Base-by-base conservation (phyloP, 2,888 invertebrate genomes). In the Drosophila subquinaria region DNA sequence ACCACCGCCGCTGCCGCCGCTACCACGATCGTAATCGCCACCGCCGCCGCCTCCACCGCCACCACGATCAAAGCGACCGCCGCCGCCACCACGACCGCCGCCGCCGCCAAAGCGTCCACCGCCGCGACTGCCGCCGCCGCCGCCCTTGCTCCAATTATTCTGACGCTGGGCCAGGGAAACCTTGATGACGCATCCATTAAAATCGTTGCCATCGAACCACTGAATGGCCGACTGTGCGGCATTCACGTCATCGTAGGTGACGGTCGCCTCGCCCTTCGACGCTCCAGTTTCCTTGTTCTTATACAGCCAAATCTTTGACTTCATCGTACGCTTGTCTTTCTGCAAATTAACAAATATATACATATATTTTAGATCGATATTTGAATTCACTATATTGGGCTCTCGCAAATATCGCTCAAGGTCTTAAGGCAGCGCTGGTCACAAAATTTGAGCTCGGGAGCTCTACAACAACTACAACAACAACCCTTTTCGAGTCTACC, bases 301-400 rank as follows among this genome's bases (percentile, higher is more conserved):
- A 94, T 99, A 99, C 93, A 99, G 96, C 98, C 99, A 99, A 69
- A 99, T 97, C 93, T 98, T 98, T 13, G 98, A 98, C 90, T 97
- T 97, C 89, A 97, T 96, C 0, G 98, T 98, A 87, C 97, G 96
- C 92, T 98, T 98, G 92, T 99, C 99, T 92, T 92, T 97, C 98
- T 99, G 88, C 40, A 82, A 94, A 13, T 13, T 20, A 9, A 36
- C n/a, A n/a, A n/a, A n/a, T 88, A 85, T 74, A 64, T 1, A 45
- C 13, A 56, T 43, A 62, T 30, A 27, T 38, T n/a, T 30, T 30
- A 30, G 30, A 30, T 30, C 8, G 8, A 30, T 30, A 8, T 30
- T 8, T 30, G 0, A 30, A 30, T 30, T 8, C 1, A 8, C 8
- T 17, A 17, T 17, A 17, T 17, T 1, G 17, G 17, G 17, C 17